These are phyloP conservation scores for Harpegnathos saltator DNA, from an alignment of 1,140 invertebrate genomes.

Conservation along the genomic window DNA sequence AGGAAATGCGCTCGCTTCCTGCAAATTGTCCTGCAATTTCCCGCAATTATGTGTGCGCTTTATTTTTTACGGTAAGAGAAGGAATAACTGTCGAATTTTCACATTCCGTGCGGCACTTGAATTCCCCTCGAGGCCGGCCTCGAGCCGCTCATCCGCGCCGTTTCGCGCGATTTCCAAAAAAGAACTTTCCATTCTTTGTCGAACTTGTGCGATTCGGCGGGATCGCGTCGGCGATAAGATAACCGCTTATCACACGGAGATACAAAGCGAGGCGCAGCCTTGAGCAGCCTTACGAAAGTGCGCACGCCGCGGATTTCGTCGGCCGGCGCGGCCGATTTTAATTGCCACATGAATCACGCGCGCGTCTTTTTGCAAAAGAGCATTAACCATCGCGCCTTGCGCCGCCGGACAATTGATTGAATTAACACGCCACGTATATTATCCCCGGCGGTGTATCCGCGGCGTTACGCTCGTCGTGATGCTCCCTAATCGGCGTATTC, in stretches of 20 bases:
- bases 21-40: not conserved
- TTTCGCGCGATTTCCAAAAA: not conserved
- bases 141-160: no score
- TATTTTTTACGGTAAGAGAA: no score
- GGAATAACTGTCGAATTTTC: not conserved
- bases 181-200: not conserved
- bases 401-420: not conserved
- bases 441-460: not conserved
- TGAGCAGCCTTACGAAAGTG: constrained; percentile 65
- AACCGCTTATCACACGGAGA: constrained; percentile 8
- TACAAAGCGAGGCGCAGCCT: constrained; percentile 45
- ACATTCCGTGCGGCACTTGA: not conserved
- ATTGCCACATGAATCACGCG: constrained; percentile 64
- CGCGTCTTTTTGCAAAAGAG: constrained; percentile 67
- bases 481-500: constrained; percentile 42
- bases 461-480: constrained; percentile 40
- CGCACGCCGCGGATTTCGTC: constrained; percentile 47
- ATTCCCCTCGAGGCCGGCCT: no score
- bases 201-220: not conserved
- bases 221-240: constrained; percentile 63
- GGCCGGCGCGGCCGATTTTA: constrained; percentile 55
- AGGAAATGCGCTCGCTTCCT: no score
- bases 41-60: no score
- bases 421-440: not conserved
- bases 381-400: constrained; percentile 15